phyloP scores from a whole-genome alignment of 2,113 vertebrate species.

The Erythrolamprus reginae region DNA sequence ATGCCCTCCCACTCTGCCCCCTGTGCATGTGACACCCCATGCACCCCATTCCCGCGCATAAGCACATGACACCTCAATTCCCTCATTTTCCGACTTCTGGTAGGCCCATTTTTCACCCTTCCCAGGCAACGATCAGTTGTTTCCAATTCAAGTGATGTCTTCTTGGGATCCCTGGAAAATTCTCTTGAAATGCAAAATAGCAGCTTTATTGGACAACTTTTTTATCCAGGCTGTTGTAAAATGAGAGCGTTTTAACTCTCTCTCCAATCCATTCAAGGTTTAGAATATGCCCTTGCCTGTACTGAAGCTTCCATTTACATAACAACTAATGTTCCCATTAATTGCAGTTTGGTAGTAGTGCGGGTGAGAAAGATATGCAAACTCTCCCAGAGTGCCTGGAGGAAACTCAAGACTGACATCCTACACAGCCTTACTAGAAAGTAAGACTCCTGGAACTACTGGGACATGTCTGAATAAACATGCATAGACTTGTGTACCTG shows the following conservation, averaged over 20 bases:
- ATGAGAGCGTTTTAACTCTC: not conserved
- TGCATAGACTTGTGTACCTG: not conserved
- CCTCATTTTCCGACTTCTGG: no score
- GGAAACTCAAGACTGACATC: not conserved
- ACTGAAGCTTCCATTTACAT: not conserved
- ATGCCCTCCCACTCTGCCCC: no score
- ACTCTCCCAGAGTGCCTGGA: not conserved
- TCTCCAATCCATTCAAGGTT: not conserved
- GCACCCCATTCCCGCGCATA: no score
- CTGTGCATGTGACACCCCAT: no score
- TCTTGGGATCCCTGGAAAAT: not conserved
- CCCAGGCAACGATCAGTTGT: not conserved
- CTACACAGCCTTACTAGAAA: not conserved
- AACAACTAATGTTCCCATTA: not conserved
- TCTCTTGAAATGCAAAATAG: not conserved
- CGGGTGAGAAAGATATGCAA: not conserved
- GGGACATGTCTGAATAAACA: not conserved
- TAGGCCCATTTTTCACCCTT: no score
- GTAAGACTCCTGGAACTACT: not conserved
- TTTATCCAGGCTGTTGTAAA: not conserved
- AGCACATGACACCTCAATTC: no score
- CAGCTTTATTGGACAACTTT: not conserved
- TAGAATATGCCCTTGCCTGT: not conserved
- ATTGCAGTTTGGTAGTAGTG: not conserved
- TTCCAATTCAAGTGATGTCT: not conserved